These are phyloP conservation scores for Apodemus speciosus DNA, from an alignment of 2,113 vertebrate species.

Conservation along the genomic window DNA sequence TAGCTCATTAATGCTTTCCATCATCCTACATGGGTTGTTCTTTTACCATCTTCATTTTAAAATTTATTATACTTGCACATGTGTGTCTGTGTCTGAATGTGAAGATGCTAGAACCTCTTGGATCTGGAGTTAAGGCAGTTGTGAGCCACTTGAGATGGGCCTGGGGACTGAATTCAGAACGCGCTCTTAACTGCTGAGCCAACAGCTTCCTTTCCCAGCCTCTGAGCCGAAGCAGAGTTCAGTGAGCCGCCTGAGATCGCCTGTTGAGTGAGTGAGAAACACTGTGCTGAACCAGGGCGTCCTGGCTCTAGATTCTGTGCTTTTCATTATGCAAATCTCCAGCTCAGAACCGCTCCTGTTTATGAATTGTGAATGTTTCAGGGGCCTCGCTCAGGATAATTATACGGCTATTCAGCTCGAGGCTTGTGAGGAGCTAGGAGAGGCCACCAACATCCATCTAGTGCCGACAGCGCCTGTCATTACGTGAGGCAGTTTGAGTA, in stretches of 20 bases:
- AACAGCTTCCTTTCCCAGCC: not conserved
- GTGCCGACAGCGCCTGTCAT: not conserved
- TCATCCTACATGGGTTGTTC: not conserved
- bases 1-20: not conserved
- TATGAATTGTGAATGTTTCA: constrained; percentile 13
- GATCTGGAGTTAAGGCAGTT: not conserved
- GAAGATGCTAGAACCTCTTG: not conserved
- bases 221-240: not conserved
- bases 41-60: not conserved
- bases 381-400: not conserved
- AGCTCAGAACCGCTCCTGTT: constrained; percentile 10
- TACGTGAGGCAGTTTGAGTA: not conserved
- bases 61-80: not conserved
- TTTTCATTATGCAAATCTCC: constrained; percentile 23
- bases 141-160: too few species aligned
- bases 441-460: not conserved
- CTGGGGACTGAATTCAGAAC: not conserved
- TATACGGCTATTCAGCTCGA: not conserved
- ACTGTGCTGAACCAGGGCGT: not conserved
- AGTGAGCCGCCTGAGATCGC: not conserved
- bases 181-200: not conserved
- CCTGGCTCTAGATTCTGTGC: not conserved
- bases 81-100: not conserved
- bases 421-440: not conserved
- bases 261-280: not conserved